phyloP scores from a whole-genome alignment of 2,797 vertebrate genomes.

The Sebastes oblongus region DNA sequence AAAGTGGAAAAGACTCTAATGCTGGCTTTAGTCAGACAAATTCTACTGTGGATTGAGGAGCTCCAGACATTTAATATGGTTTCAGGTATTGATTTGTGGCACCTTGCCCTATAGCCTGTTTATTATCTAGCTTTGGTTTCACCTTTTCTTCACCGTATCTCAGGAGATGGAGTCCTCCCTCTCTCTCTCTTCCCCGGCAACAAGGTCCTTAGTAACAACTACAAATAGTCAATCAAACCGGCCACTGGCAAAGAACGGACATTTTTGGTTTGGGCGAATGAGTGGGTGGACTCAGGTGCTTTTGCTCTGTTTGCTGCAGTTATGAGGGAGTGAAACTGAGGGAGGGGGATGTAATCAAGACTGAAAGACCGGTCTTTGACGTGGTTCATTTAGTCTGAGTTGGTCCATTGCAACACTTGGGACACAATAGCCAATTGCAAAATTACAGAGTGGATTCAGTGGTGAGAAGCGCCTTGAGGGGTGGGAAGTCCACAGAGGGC shows the following conservation, averaged over 20 bases:
- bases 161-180: conserved; percentile 54
- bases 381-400: conserved; percentile 71
- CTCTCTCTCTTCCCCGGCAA: conserved; percentile 24
- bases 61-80: conserved; percentile 81
- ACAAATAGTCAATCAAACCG: conserved; percentile 60
- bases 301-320: conserved; percentile 46
- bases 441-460: conserved; percentile 68
- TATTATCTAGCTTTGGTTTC: conserved; percentile 75
- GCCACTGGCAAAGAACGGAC: conserved; percentile 25
- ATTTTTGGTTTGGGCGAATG: conserved; percentile 11
- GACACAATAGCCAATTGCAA: conserved; percentile 74
- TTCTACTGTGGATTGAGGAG: conserved; percentile 73
- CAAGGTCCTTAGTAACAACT: conserved; percentile 40
- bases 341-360: conserved; percentile 56
- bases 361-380: conserved; percentile 65
- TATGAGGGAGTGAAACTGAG: not conserved
- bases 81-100: conserved; percentile 74
- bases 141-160: conserved; percentile 58
- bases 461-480: conserved; percentile 64
- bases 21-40: conserved; percentile 74
- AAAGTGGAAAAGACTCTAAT: conserved; percentile 58
- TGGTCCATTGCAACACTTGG: conserved; percentile 68
- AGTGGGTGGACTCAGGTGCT: conserved; percentile 39
- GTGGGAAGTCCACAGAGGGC: conserved; percentile 42
- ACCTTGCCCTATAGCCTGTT: conserved; percentile 69